Evolutionary conservation across 2,113 vertebrate species (phyloP).

Genomic region (Apus apus): DNA sequence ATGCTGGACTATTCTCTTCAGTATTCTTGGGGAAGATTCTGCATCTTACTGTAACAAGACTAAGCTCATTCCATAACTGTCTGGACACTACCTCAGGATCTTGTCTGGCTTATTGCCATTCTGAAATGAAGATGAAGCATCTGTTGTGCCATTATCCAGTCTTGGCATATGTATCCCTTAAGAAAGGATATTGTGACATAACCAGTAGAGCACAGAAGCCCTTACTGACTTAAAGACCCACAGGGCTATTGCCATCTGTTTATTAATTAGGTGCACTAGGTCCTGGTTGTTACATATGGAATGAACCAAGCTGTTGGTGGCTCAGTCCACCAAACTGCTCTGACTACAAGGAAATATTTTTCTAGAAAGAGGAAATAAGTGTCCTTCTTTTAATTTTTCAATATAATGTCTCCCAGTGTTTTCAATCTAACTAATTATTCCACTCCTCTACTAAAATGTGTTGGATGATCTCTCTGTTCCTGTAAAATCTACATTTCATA

Average conservation of each 20-base stretch:
- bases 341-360: background rate
- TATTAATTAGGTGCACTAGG: slow-evolving; percentile 27
- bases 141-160: background rate
- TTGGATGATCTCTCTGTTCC: background rate
- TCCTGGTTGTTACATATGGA: background rate
- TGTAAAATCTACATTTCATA: background rate
- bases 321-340: background rate
- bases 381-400: background rate
- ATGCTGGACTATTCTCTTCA: background rate
- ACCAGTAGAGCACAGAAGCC: slow-evolving; percentile 47
- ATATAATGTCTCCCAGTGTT: background rate
- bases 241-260: slow-evolving; percentile 40
- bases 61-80: slow-evolving; percentile 32
- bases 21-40: background rate
- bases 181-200: slow-evolving; percentile 52
- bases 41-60: background rate
- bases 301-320: background rate
- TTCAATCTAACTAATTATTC: background rate
- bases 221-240: slow-evolving; percentile 23
- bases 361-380: background rate
- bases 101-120: background rate
- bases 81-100: slow-evolving; percentile 26
- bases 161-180: slow-evolving; percentile 1
- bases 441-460: background rate
- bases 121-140: slow-evolving; percentile 16